A percentile compares a stretch with the other conserved stretches of the same genome.
These are phyloP conservation scores for Pavo muticus DNA, from an alignment of 2,113 vertebrate species.

Conservation along the genomic window DNA sequence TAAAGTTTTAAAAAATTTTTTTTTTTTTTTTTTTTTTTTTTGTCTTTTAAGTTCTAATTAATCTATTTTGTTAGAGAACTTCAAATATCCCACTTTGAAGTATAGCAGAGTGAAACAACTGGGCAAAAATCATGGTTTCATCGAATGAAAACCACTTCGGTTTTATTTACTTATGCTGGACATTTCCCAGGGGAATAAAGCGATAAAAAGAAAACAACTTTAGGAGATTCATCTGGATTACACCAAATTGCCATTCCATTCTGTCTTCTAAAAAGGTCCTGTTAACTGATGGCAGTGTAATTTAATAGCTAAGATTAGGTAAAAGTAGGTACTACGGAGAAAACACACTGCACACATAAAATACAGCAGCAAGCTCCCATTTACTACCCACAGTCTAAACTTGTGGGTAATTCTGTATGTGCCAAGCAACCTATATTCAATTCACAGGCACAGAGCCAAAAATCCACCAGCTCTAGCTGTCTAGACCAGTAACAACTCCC, in stretches of 20 bases:
- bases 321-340: conserved; percentile 26
- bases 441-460: not conserved
- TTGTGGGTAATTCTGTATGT: not conserved
- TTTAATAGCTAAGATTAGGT: conserved; percentile 27
- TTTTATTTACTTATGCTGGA: not conserved
- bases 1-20: not conserved
- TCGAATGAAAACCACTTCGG: not conserved
- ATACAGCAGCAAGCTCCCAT: conserved; percentile 23
- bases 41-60: not conserved
- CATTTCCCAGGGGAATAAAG: not conserved
- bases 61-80: not conserved
- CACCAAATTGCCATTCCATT: not conserved
- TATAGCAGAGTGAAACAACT: not conserved
- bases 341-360: conserved; percentile 29
- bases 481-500: conserved; percentile 8
- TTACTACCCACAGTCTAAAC: conserved; percentile 39
- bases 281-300: not conserved
- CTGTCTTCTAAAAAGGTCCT: conserved; percentile 1
- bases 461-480: not conserved
- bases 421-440: not conserved
- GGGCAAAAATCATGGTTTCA: not conserved
- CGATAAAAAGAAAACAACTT: conserved; percentile 9
- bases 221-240: not conserved
- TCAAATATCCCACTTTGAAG: not conserved
- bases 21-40: not conserved